A percentile compares a stretch with the other conserved stretches of the same genome.
Conservation (phyloP, 2,888 invertebrate genomes). For the Apoda limacodes region DNA sequence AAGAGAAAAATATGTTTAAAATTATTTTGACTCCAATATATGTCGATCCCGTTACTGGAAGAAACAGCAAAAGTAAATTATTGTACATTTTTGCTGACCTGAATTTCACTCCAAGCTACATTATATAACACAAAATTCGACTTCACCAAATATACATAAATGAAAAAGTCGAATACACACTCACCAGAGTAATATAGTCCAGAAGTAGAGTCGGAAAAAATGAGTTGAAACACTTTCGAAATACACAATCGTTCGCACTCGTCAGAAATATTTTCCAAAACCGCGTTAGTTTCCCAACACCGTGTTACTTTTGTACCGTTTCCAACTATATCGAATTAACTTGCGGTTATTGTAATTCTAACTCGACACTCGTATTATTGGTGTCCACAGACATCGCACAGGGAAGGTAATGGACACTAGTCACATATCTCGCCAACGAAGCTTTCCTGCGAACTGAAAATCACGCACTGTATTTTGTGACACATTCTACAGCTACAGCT, state of each 20-base stretch:
- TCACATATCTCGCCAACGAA: slow-evolving; percentile 44
- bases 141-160: too few species aligned
- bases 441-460: slow-evolving; percentile 55
- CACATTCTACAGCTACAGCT: slow-evolving; percentile 29
- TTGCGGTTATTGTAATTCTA: slow-evolving; percentile 63
- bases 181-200: slow-evolving; percentile 7
- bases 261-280: slow-evolving; percentile 52
- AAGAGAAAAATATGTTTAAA: too few species aligned
- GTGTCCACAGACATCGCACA: slow-evolving; percentile 47
- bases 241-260: slow-evolving; percentile 24
- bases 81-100: too few species aligned
- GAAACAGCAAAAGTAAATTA: too few species aligned
- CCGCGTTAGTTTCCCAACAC: slow-evolving; percentile 52
- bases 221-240: slow-evolving; percentile 22
- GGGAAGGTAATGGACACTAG: slow-evolving; percentile 58
- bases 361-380: slow-evolving; percentile 51
- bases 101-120: too few species aligned
- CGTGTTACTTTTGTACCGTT: slow-evolving; percentile 60
- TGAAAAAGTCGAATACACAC: too few species aligned
- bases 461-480: slow-evolving; percentile 35
- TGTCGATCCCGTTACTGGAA: too few species aligned
- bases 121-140: too few species aligned
- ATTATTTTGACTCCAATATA: too few species aligned
- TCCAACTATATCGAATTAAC: slow-evolving; percentile 53
- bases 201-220: slow-evolving; percentile 18